Percentiles rank a stretch among this genome's conserved stretches.
Conservation (phyloP, 2,797 vertebrate species). For the Centroberyx gerrardi region DNA sequence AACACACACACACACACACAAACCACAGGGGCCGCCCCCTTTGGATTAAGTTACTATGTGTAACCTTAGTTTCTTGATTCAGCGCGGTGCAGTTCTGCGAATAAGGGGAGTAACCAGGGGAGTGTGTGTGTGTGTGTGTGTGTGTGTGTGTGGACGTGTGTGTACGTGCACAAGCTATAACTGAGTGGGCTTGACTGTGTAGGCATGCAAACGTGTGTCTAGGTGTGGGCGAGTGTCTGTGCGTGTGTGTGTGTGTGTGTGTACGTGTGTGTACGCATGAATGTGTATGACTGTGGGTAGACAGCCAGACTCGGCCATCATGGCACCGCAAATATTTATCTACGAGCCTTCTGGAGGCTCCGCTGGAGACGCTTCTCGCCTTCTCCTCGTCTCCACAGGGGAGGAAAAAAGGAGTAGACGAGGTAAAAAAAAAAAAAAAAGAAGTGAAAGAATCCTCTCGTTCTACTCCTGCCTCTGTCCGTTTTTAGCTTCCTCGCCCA, state of each 20-base stretch:
- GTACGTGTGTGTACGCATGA: slow-evolving; percentile 5
- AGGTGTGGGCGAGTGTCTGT: background rate
- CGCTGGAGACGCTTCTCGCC: slow-evolving; percentile 31
- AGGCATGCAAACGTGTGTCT: slow-evolving; percentile 20
- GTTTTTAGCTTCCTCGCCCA: background rate
- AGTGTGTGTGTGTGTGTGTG: background rate
- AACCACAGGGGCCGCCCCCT: background rate
- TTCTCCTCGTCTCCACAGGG: slow-evolving; percentile 36
- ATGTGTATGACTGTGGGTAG: slow-evolving; percentile 28
- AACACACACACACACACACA: slow-evolving; percentile 7
- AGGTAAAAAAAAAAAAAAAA: slow-evolving; percentile 1
- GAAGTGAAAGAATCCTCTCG: slow-evolving; percentile 20
- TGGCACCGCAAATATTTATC: slow-evolving; percentile 80
- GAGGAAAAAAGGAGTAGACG: background rate
- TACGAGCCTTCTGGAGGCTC: slow-evolving; percentile 46
- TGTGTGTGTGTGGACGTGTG: background rate
- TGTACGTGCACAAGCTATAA: slow-evolving; percentile 3
- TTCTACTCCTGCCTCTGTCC: background rate
- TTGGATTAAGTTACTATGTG: slow-evolving; percentile 49
- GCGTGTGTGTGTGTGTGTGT: slow-evolving; percentile 8
- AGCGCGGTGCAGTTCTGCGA: slow-evolving; percentile 21
- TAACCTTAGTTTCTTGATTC: slow-evolving; percentile 51
- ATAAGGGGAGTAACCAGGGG: slow-evolving; percentile 5
- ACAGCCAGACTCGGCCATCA: slow-evolving; percentile 53
- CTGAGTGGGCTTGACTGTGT: slow-evolving; percentile 16